Conservation (phyloP, 2,113 vertebrate species). For the Ciconia boyciana region DNA sequence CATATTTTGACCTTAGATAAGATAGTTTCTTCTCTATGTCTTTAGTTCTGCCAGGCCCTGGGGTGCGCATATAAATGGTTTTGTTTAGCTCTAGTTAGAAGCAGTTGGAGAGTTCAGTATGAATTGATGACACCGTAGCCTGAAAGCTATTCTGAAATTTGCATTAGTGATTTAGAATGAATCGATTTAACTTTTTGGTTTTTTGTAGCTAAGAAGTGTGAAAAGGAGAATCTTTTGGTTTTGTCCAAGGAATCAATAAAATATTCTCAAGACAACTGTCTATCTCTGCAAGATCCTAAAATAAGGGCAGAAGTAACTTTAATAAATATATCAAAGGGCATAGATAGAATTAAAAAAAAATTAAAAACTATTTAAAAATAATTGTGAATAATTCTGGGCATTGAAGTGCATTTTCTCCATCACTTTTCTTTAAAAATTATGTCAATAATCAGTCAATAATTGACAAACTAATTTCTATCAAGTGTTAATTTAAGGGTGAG, state of each 20-base stretch:
- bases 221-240: neutral
- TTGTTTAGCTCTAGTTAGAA: neutral
- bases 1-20: neutral
- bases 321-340: neutral
- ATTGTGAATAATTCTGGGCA: neutral
- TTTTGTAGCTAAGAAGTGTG: neutral
- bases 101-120: neutral
- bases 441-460: neutral
- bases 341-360: neutral
- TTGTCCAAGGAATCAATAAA: neutral
- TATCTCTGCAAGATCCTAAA: neutral
- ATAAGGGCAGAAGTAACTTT: neutral
- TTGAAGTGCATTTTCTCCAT: neutral
- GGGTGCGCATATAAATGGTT: neutral
- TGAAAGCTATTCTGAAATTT: neutral
- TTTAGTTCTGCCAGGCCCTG: constrained; percentile 5
- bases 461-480: neutral
- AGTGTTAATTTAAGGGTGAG: neutral
- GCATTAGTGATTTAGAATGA: neutral
- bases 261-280: neutral
- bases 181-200: neutral
- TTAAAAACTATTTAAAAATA: neutral
- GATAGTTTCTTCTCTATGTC: neutral
- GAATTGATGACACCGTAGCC: neutral
- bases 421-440: neutral